Evolutionary conservation across 2,888 invertebrate genomes (phyloP).

Genomic region (Cyclophora albipunctata): DNA sequence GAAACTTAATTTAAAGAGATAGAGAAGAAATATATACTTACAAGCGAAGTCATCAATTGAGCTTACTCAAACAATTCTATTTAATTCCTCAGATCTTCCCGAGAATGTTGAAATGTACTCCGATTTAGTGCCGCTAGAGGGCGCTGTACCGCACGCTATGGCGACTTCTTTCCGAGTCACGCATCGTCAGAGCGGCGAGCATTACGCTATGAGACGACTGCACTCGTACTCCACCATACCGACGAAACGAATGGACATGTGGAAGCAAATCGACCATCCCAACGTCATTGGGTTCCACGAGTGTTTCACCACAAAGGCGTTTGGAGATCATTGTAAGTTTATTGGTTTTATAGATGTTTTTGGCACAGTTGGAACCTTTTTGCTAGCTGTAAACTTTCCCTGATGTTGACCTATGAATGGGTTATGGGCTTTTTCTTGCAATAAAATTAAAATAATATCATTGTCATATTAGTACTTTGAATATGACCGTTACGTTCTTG

Average conservation of each 20-base stretch:
- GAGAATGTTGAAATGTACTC: constrained; percentile 93
- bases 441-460: too few relatives aligned
- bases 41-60: too few relatives aligned
- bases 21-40: too few relatives aligned
- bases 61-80: too few relatives aligned
- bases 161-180: constrained; percentile 94
- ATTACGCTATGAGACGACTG: constrained; percentile 90
- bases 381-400: not conserved
- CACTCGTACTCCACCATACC: constrained; percentile 88
- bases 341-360: not conserved
- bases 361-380: not conserved
- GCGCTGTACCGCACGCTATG: constrained; percentile 78
- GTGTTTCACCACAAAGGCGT: constrained; percentile 95
- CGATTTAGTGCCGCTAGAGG: constrained; percentile 90
- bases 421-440: too few relatives aligned
- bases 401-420: not conserved
- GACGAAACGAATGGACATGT: constrained; percentile 93
- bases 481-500: too few relatives aligned
- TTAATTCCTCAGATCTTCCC: constrained; percentile 79
- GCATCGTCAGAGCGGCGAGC: constrained; percentile 88
- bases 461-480: too few relatives aligned
- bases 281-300: constrained; percentile 95
- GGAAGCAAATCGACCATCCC: constrained; percentile 96
- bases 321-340: constrained; percentile 94
- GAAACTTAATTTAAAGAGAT: too few relatives aligned